Evolutionary conservation across 2,888 invertebrate genomes (phyloP).

Genomic region (Lymantria dispar): DNA sequence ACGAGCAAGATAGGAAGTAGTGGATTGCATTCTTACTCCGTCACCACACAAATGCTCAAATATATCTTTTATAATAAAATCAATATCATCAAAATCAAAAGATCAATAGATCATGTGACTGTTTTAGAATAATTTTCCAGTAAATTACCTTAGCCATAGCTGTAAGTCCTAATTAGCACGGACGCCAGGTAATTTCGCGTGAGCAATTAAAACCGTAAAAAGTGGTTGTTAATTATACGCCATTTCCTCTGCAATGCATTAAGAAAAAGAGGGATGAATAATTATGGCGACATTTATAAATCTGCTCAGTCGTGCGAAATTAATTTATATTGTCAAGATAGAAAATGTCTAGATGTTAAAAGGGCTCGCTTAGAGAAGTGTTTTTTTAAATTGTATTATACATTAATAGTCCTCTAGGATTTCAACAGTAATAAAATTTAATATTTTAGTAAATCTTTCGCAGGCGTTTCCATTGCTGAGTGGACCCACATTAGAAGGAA

Average conservation of each 20-base stretch:
- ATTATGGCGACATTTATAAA: constrained; percentile 34
- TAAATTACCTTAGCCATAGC: background rate
- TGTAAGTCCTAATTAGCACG: constrained; percentile 22
- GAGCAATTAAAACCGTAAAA: constrained; percentile 30
- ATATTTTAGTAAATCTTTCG: too few relatives aligned
- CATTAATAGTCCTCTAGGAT: too few relatives aligned
- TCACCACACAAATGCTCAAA: too few relatives aligned
- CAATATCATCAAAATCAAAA: too few relatives aligned
- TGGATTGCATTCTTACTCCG: too few relatives aligned
- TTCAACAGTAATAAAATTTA: too few relatives aligned
- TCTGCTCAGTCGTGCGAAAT: constrained; percentile 32
- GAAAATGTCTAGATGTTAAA: constrained; percentile 26
- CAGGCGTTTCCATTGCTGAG: too few relatives aligned
- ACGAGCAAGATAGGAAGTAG: too few relatives aligned
- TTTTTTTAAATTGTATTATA: background rate
- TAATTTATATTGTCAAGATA: constrained; percentile 34
- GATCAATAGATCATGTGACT: background rate
- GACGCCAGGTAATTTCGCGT: constrained; percentile 31
- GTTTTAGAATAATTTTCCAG: background rate
- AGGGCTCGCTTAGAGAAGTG: background rate
- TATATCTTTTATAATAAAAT: too few relatives aligned
- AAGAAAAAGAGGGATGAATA: constrained; percentile 34
- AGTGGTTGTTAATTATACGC: constrained; percentile 32
- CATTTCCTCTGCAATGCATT: constrained; percentile 28
- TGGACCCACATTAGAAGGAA: too few relatives aligned